Percentiles rank a stretch among this genome's conserved stretches.
Evolutionary conservation across 2,113 vertebrate genomes (phyloP).

Genomic region (Rhinopomastus cyanomelas): DNA sequence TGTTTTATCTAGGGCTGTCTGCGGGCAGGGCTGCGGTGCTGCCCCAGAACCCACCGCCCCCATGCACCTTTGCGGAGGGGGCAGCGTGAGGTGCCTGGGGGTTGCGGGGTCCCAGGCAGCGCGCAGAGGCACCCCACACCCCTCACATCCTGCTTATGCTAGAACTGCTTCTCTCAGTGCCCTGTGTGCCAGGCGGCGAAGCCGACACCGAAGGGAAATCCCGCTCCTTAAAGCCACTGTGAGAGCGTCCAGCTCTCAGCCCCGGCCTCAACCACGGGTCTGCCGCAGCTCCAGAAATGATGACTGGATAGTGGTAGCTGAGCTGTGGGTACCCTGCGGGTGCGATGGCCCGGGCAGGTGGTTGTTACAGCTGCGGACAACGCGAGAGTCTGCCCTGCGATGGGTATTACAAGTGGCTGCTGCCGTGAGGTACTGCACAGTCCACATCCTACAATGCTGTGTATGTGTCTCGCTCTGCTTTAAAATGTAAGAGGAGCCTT

Average conservation of each 20-base stretch:
- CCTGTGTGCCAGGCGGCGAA: rapidly evolving
- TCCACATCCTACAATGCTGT: rapidly evolving
- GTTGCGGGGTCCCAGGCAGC: too few species aligned
- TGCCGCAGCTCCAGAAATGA: rapidly evolving
- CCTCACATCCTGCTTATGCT: rapidly evolving
- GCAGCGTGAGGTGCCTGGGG: not conserved
- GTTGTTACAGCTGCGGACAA: rapidly evolving
- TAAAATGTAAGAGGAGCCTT: not conserved
- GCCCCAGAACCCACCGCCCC: not conserved
- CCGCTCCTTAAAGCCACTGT: rapidly evolving
- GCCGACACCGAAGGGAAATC: not conserved
- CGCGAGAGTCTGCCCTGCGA: not conserved
- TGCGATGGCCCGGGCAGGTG: not conserved
- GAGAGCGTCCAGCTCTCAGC: not conserved
- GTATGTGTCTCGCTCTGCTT: rapidly evolving
- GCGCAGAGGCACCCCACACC: not conserved
- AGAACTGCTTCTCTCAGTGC: rapidly evolving
- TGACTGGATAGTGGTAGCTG: not conserved
- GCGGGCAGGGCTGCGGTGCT: not conserved
- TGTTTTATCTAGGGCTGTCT: rapidly evolving
- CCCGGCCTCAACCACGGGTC: too few species aligned
- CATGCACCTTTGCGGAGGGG: rapidly evolving
- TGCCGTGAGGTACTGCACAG: not conserved
- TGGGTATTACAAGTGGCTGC: not conserved
- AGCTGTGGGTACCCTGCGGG: not conserved